Conservation (phyloP, 2,888 invertebrate genomes). For the Ophonus ardosiacus region DNA sequence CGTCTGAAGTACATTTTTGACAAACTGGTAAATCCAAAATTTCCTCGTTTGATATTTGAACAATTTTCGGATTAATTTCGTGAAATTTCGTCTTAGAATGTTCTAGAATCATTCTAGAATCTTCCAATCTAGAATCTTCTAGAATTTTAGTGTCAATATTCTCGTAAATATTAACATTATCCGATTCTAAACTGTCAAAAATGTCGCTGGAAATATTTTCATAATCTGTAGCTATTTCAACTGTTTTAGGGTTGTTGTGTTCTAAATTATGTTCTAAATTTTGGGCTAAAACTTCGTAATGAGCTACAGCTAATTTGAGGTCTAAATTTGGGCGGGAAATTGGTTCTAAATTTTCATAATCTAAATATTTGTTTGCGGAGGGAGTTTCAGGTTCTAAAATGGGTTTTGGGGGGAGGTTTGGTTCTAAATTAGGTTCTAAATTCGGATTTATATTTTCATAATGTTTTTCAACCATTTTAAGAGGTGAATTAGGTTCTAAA, state of each 20-base stretch:
- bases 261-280: no score
- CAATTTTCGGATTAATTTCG: slow-evolving; percentile 63
- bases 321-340: neutral
- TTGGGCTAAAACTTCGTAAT: no score
- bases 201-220: slow-evolving; percentile 63
- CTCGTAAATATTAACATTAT: slow-evolving; percentile 71
- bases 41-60: neutral
- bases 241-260: no score
- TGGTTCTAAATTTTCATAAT: neutral
- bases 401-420: neutral
- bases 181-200: slow-evolving; percentile 72
- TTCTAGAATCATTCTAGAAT: slow-evolving; percentile 28
- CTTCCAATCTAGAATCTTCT: slow-evolving; percentile 48
- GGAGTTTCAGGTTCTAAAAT: no score
- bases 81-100: slow-evolving; percentile 43
- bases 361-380: neutral
- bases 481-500: neutral
- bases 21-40: slow-evolving; percentile 35
- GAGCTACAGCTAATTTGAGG: no score
- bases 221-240: slow-evolving; percentile 6
- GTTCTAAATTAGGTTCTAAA: neutral
- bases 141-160: slow-evolving; percentile 70
- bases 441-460: no score
- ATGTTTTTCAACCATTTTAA: neutral
- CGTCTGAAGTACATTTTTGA: slow-evolving; percentile 34